These are phyloP conservation scores for Antheraea assamensis DNA, from an alignment of 2,888 invertebrate genomes.

Conservation along the genomic window DNA sequence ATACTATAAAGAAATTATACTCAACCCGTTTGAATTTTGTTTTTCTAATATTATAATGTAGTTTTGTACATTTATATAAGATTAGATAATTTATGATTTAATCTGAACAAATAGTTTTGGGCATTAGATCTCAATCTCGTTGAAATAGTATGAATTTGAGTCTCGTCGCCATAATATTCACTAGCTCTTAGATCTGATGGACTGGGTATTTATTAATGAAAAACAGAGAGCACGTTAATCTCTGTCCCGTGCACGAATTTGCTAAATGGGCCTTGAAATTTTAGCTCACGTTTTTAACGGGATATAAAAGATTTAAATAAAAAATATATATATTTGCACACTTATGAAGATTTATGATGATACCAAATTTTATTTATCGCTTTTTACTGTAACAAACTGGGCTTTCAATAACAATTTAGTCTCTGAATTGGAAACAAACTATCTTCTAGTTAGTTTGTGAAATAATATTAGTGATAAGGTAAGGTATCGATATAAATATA, in stretches of 20 bases:
- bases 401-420: background rate
- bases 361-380: slow-evolving; percentile 7
- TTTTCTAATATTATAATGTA: background rate
- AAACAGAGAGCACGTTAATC: slow-evolving; percentile 62
- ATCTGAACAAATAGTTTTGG: no score
- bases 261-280: slow-evolving; percentile 65
- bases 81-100: no score
- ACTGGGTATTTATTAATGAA: slow-evolving; percentile 57
- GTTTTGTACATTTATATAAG: no score
- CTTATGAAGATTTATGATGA: slow-evolving; percentile 11
- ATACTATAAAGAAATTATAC: background rate
- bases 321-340: slow-evolving; percentile 21
- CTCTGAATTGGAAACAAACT: background rate
- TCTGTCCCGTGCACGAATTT: slow-evolving; percentile 61
- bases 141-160: background rate
- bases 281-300: slow-evolving; percentile 43
- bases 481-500: no score
- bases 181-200: slow-evolving; percentile 46
- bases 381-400: background rate
- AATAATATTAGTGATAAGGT: background rate
- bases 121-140: no score
- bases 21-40: background rate
- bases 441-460: background rate
- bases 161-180: slow-evolving; percentile 21
- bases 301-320: slow-evolving; percentile 37